Percentiles rank a stretch among this genome's conserved stretches.
These are phyloP conservation scores for Ceratothoa steindachneri DNA, from an alignment of 2,888 invertebrate species.

Conservation along the genomic window DNA sequence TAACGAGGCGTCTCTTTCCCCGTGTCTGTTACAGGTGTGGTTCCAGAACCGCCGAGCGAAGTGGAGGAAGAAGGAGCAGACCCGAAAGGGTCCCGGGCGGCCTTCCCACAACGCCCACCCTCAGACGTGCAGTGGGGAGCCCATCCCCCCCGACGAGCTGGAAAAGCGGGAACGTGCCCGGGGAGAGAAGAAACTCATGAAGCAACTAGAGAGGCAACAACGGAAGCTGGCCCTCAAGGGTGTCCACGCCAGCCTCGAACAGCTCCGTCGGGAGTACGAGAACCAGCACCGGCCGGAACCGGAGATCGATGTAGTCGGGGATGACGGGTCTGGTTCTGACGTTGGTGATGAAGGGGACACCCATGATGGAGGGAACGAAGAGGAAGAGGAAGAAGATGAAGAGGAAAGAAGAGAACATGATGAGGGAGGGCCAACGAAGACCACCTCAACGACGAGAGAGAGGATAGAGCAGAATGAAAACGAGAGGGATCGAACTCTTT, in stretches of 20 bases:
- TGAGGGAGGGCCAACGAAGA: not conserved
- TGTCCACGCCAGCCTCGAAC: constrained; percentile 79
- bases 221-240: constrained; percentile 86
- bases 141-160: constrained; percentile 69
- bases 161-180: constrained; percentile 39
- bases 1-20: not conserved
- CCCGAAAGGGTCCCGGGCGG: constrained; percentile 95
- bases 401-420: not conserved
- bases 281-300: constrained; percentile 59
- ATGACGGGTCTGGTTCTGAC: constrained; percentile 9
- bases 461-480: not conserved
- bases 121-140: constrained; percentile 94
- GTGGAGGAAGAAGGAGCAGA: constrained; percentile 98
- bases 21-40: constrained; percentile 83
- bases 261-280: constrained; percentile 77
- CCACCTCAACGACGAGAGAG: not conserved
- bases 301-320: constrained; percentile 44
- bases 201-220: constrained; percentile 86
- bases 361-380: not conserved
- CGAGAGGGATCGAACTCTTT: not conserved
- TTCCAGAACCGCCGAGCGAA: constrained; percentile 98
- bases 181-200: constrained; percentile 63
- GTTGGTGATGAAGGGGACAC: not conserved
- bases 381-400: not conserved
- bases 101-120: constrained; percentile 98